Percentiles rank a stretch among this genome's conserved stretches.
These are phyloP conservation scores for Rhinolophus ferrumequinum DNA, from an alignment of 2,113 vertebrate genomes.

Conservation along the genomic window DNA sequence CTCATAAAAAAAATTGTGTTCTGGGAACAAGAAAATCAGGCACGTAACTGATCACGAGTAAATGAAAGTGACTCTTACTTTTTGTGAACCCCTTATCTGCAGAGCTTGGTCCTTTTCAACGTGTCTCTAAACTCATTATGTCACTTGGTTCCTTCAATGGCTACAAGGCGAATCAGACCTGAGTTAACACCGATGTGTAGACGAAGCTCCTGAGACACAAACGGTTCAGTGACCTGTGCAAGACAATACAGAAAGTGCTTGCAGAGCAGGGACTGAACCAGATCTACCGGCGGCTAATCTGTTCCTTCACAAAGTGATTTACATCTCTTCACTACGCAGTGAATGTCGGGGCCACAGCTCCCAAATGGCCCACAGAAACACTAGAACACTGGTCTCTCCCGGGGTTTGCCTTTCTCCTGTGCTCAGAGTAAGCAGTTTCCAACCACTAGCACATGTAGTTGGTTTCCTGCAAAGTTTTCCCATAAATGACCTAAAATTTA, in stretches of 20 bases:
- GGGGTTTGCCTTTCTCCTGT: background rate
- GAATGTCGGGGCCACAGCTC: background rate
- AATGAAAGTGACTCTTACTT: background rate
- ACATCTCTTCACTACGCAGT: background rate
- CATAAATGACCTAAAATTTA: constrained; percentile 6
- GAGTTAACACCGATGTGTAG: background rate
- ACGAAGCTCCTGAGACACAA: background rate
- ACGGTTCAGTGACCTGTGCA: background rate
- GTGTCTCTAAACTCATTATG: background rate
- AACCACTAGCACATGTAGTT: background rate
- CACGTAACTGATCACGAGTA: background rate
- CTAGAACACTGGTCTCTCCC: background rate
- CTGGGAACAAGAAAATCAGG: background rate
- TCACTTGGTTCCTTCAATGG: background rate
- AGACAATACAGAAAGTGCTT: background rate
- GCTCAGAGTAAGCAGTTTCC: background rate
- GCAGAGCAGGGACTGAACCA: background rate
- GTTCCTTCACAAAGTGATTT: background rate
- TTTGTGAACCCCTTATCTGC: background rate
- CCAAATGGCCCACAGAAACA: background rate
- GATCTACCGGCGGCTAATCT: background rate
- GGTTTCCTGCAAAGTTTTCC: constrained; percentile 12
- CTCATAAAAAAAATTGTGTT: too few species aligned
- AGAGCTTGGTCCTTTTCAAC: background rate
- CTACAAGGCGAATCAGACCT: background rate